Base-by-base conservation (phyloP, 2,888 invertebrate species). In the Argyresthia goedartella region DNA sequence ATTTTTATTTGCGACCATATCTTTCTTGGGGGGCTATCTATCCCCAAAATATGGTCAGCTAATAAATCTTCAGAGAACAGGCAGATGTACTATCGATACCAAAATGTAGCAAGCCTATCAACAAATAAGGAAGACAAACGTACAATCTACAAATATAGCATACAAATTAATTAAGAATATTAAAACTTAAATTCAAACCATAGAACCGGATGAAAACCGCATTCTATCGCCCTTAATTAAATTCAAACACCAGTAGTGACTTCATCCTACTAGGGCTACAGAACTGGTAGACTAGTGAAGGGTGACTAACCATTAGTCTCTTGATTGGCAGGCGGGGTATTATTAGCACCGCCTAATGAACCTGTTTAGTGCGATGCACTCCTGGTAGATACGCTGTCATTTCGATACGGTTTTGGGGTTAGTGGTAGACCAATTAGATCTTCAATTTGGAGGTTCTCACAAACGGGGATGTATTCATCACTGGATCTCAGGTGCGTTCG, bases 321-420 rank as follows among this genome's bases (percentile, higher is more conserved):
- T 71, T 75, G 76, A 81, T 81, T 78, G 75, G 75, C 66, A 69
- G 65, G 65, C 67, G 67, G 62, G 68, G 65, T 59, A 71, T 77
- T 80, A 82, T 82, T 82, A 81, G 78, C 81, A 71, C 68, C 67
- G 66, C 67, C 71, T 72, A 80, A 81, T 76, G 74, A 78, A 76
- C 76, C 76, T 76, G 73, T 76, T 79, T 65, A 25, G 25, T 25
- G 25, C 25, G 25, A 71, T 74, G 73, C 65, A 67, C 66, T 65
- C 73, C 71, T 70, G 68, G 71, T 73, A 68, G 62, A 56, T 60
- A 61, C 61, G 61, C 62, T 59, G 62, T 57, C 61, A 65, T 67
- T 64, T 72, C 66, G 69, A 73, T 73, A 67, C 60, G 59, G 46
- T 41, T 25, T 25, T 25, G n/a, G 13, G 3, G 39, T 39, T 39